Percentiles rank a stretch among this genome's conserved stretches.
Conservation (phyloP, 2,888 invertebrate species). For the Spatulosminthurus flaviceps region DNA sequence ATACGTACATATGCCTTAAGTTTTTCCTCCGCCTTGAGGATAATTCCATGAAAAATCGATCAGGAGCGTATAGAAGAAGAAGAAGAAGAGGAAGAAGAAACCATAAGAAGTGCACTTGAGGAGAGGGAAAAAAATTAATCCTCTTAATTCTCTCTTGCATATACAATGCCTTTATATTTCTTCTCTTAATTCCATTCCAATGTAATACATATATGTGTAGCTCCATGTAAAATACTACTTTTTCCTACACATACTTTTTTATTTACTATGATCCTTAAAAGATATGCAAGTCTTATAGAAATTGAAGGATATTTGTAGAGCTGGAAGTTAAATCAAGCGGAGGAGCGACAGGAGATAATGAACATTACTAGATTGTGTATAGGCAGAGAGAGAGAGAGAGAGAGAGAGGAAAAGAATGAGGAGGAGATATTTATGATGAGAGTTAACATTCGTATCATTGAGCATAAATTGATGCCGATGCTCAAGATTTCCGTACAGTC, state of each 20-base stretch:
- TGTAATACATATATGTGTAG: no score
- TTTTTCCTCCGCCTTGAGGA: neutral
- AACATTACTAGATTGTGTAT: slow-evolving; percentile 5
- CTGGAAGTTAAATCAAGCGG: neutral
- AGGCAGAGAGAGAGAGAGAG: neutral
- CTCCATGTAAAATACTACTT: no score
- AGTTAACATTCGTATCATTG: slow-evolving; percentile 21
- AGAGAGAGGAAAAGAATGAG: slow-evolving; percentile 3
- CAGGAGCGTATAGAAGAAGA: slow-evolving; percentile 30
- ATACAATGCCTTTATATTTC: no score
- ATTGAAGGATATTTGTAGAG: slow-evolving; percentile 8
- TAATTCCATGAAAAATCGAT: slow-evolving; percentile 46
- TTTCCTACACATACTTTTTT: no score
- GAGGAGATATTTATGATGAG: slow-evolving; percentile 11
- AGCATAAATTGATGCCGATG: slow-evolving; percentile 35
- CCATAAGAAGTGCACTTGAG: slow-evolving; percentile 10
- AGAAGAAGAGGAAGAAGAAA: slow-evolving; percentile 5
- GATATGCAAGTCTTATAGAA: neutral
- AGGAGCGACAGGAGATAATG: slow-evolving; percentile 8
- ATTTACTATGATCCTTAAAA: no score
- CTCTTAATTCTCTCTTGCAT: slow-evolving; percentile 13
- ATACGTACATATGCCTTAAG: no score
- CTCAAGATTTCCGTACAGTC: slow-evolving; percentile 2
- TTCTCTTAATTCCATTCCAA: no score
- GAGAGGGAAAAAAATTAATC: slow-evolving; percentile 22